Conservation (phyloP, 2,113 vertebrate species). For the Dicrurus megarhynchus region DNA sequence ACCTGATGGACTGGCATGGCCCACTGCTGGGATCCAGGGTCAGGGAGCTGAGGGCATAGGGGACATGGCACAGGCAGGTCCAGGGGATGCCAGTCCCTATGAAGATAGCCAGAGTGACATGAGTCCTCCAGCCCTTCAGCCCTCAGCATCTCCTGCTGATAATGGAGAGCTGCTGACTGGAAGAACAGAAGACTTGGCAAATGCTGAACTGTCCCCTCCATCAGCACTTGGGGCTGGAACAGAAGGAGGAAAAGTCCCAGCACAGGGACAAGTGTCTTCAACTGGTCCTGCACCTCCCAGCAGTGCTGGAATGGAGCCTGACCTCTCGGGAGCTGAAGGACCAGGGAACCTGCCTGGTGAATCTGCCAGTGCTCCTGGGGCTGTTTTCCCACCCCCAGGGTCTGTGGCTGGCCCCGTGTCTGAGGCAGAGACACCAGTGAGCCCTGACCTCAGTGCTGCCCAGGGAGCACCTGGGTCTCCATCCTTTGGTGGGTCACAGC, state of each 20-base stretch:
- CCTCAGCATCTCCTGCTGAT: neutral
- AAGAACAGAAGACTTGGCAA: neutral
- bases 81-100: neutral
- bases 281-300: neutral
- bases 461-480: neutral
- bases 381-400: neutral
- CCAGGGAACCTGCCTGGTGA: neutral
- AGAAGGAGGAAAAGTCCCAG: neutral
- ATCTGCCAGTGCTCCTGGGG: neutral
- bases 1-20: neutral
- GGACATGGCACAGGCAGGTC: neutral
- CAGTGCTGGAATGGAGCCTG: neutral
- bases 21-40: neutral
- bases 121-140: neutral
- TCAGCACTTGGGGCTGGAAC: neutral
- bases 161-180: neutral
- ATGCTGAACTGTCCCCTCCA: neutral
- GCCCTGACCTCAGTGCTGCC: neutral
- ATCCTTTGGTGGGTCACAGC: neutral
- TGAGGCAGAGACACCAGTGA: neutral
- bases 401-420: rapidly evolving
- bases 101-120: neutral
- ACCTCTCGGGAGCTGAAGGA: neutral
- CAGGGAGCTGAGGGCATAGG: neutral
- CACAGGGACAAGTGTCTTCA: neutral